Base-by-base conservation (phyloP, 1,140 invertebrate genomes). In the Propsilocerus akamusi region DNA sequence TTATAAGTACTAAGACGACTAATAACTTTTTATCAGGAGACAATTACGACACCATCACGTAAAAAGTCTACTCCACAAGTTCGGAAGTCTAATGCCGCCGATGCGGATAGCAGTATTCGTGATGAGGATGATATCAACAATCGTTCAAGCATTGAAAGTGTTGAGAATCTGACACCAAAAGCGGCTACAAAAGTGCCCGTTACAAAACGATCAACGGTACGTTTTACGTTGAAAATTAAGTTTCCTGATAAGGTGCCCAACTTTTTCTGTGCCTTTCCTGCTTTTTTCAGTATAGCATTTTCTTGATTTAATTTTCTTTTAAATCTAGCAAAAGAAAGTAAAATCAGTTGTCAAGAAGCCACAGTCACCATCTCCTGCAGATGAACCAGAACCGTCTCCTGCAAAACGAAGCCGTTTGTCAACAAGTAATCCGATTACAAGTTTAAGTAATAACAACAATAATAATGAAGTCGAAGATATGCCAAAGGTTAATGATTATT, bases 61-160 rank as follows among this genome's bases (percentile, higher is more conserved):
- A 49, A 0, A 41, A 41, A 0, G 47, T 17, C 2, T 55, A 62
- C 54, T 53, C 46, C 32, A 56, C 62, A 25, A 61, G 59, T 50
- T 56, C 57, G 12, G 26, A 5, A 10, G 22, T 41, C 34, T 20
- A 41, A 17, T 17, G 17, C 34, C 3, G 5, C 34, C 0, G 7
- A 10, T 12, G 47, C n/a, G 7, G 23, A 48, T 2, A 48, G 25
- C n/a, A 14, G 10, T 48, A 12, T 14, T 25, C n/a, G 23, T 12
- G 17, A 41, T 7, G 17, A 6, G 6, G 22, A 41, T 17, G 14
- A 41, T 17, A 10, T n/a, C 17, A 20, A 6, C 17, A 41, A 17
- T 41, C n/a, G 14, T n/a, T n/a, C n/a, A n/a, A n/a, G n/a, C 4
- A 17, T 41, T 41, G 14, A 41, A 41, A 10, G 11, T 5, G 34